phyloP scores from a whole-genome alignment of 2,797 vertebrate species.

The Psittacula derbiana region DNA sequence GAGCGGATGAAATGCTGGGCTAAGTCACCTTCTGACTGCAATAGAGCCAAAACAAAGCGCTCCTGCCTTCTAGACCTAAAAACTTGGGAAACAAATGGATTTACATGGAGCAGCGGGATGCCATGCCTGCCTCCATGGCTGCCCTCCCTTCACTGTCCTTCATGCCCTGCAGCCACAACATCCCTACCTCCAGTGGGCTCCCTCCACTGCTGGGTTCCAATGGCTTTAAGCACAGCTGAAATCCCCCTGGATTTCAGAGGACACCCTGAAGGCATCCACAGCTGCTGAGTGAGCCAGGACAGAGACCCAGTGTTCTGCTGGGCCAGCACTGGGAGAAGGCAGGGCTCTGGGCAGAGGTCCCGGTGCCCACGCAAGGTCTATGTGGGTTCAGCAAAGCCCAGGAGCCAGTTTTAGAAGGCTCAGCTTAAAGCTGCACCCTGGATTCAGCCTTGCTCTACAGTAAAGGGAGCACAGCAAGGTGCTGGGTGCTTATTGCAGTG shows the following conservation, averaged over 20 bases:
- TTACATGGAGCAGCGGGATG: not conserved
- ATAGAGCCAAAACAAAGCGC: not conserved
- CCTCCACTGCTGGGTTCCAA: not conserved
- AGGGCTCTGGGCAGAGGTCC: not conserved
- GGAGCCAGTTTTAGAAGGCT: not conserved
- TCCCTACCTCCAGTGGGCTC: not conserved
- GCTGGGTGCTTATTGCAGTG: not conserved
- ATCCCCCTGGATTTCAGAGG: not conserved
- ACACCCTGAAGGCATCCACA: not conserved
- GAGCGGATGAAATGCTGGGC: not conserved
- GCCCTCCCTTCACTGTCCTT: not conserved
- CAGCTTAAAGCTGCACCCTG: rapidly evolving
- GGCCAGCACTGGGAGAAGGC: not conserved
- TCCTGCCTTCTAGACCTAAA: not conserved
- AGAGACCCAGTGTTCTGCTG: not conserved
- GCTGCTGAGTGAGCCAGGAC: not conserved
- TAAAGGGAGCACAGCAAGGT: rapidly evolving
- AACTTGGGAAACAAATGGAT: not conserved
- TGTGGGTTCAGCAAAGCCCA: not conserved
- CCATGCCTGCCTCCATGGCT: too few species aligned
- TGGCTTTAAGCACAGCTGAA: not conserved
- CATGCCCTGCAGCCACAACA: not conserved
- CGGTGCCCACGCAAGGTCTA: rapidly evolving
- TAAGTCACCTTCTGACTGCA: not conserved
- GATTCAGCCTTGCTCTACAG: not conserved